Evolutionary conservation across 1,140 invertebrate species (phyloP).

Genomic region (Leptinotarsa texana): DNA sequence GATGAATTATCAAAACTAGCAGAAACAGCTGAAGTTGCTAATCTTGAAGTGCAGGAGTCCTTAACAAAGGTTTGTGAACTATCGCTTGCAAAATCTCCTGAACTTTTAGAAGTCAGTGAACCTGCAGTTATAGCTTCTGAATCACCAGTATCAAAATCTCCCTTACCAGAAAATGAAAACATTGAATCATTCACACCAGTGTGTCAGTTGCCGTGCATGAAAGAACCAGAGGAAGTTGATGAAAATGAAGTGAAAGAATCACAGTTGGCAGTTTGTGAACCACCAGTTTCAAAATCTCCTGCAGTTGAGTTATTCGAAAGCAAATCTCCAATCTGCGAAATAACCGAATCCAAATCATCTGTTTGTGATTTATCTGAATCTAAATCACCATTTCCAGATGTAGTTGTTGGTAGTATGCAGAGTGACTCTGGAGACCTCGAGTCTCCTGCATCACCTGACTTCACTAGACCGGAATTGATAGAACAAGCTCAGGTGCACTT

Average conservation of each 20-base stretch:
- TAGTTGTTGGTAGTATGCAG: neutral
- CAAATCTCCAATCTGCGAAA: conserved; percentile 6
- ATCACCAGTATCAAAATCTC: conserved; percentile 12
- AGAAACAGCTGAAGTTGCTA: neutral
- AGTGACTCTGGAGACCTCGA: neutral
- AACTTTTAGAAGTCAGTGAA: conserved; percentile 8
- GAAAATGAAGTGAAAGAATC: conserved; percentile 7
- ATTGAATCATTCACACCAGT: neutral
- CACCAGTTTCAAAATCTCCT: conserved; percentile 16
- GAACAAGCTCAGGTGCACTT: conserved; percentile 24
- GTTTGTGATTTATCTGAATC: conserved; percentile 14
- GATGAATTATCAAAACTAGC: too few species aligned
- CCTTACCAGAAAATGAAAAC: neutral
- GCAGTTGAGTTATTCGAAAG: neutral
- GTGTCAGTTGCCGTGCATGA: neutral
- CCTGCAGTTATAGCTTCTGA: neutral
- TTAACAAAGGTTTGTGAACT: conserved; percentile 10
- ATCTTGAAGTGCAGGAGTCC: neutral
- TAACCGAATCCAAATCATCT: conserved; percentile 23
- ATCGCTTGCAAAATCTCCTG: conserved; percentile 23
- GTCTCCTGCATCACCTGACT: conserved; percentile 10
- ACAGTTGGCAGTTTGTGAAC: neutral
- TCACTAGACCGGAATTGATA: conserved; percentile 13
- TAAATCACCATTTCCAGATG: conserved; percentile 14
- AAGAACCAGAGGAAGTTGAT: conserved; percentile 4